Evolutionary conservation across 2,113 vertebrate species (phyloP), one percentile per base, ranked within the genome.

Genomic region (Hemichromis elongatus): DNA sequence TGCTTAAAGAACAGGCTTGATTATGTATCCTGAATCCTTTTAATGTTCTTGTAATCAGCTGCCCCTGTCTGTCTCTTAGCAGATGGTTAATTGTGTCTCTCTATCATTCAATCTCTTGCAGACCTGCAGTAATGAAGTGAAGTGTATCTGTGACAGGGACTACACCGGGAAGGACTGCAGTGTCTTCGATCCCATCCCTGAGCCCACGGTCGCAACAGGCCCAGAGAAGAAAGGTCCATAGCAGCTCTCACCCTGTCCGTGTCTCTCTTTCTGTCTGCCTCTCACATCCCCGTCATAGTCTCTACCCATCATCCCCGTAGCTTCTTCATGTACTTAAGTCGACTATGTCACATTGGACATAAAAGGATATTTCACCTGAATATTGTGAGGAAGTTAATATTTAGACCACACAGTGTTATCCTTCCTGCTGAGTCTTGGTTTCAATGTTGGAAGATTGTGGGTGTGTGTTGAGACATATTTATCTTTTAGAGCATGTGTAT

Each of bases 91-190:
- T 52, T 19, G 18, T 47, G 3, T 28, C 47, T 21, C 5, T 77
- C 75, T 77, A 19, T 12, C 8, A 35, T 45, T 6, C 47, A 50
- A 81, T 83, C 4, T 26, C 19, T 79, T 14, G 0, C 66, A 99
- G 98, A 97, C 97, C 19, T 99, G 98, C 95, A 99, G 98, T 89
- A 99, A 98, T 0, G 98, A 99, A 90, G 98, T 97, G 86, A 98
- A 98, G 88, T 99, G 98, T 83, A 99, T 99, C 96, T 99, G 98
- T 88, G 96, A 98, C 91, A 81, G 97, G 0, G 98, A 99, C 91
- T 98, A 98, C 96, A 99, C 98, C 0, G 98, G 98, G 85, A 99
- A 98, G 94, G 98, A 99, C 95, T 99, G 98, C 96, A 99, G 98
- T 4, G 96, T 99, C 14, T 96, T 95, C 28, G 98, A 99, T 93